Base-by-base conservation (phyloP, 2,888 invertebrate genomes). In the Synanthedon tipuliformis region DNA sequence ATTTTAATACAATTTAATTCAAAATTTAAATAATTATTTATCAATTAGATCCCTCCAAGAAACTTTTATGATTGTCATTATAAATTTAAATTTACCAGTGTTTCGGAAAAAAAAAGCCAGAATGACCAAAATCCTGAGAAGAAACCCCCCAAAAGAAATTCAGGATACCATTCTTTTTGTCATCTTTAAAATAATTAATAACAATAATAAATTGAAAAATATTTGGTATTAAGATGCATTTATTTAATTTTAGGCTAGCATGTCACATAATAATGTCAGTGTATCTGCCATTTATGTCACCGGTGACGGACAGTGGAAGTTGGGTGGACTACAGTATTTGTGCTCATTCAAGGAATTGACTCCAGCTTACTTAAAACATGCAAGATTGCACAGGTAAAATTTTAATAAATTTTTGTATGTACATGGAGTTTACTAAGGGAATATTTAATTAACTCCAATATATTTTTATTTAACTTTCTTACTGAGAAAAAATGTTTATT, bases 231-330 rank as follows among this genome's bases (percentile, higher is more conserved):
- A 23, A 18, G 12, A 16, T 13, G 16, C 12, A 49, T 49, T 12
- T 48, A 41, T 51, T 41, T 41, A 18, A 48, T 78, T 83, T 50
- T 63, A 93, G 89, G 95, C 94, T 50, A 73, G 83, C 51, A 91
- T 92, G 57, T 92, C 94, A 7, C 97, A 97, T 77, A 94, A 96
- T 60, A 96, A 96, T 81, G 88, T 97, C 7, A 92, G 94, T 72
- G 82, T 90, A 60, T 90, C 93, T 59, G 92, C 95, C 4, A 89
- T 97, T 56, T 97, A 94, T 81, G 92, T 96, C 7, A 92, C 93
- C 27, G 89, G 90, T 13, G 94, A 95, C 80, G 95, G 96, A 0
- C 91, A 90, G 55, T 97, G 97, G 97, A 94, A 95, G 70, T 86
- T 97, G 40, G 95, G 94, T 11, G 95, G 95, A 4, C 88, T 96